phyloP scores from a whole-genome alignment of 2,888 invertebrate genomes.

The Notocelia uddmanniana region DNA sequence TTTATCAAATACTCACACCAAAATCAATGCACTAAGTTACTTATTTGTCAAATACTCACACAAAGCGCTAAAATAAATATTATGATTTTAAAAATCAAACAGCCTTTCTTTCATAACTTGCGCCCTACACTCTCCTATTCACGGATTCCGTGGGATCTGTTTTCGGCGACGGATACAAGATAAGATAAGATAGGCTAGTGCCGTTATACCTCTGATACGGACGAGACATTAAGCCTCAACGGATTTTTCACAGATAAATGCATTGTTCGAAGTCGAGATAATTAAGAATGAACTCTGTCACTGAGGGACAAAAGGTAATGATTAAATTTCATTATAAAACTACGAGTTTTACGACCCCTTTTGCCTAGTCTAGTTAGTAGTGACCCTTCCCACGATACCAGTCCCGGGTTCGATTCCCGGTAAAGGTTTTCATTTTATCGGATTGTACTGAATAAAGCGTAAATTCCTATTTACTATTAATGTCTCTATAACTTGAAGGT shows the following conservation, averaged over 20 bases:
- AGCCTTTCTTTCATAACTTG: slow-evolving; percentile 9
- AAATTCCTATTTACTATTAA: too few species aligned
- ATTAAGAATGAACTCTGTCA: slow-evolving; percentile 33
- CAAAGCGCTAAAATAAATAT: not conserved
- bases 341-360: not conserved
- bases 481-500: too few species aligned
- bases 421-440: too few species aligned
- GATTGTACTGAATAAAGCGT: too few species aligned
- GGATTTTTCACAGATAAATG: slow-evolving; percentile 35
- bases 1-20: not conserved
- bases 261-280: slow-evolving; percentile 22
- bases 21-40: too few species aligned
- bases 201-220: slow-evolving; percentile 29
- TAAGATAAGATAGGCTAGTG: slow-evolving; percentile 34
- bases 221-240: slow-evolving; percentile 34
- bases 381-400: too few species aligned
- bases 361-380: too few species aligned
- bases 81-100: not conserved
- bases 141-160: slow-evolving; percentile 48
- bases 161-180: slow-evolving; percentile 45
- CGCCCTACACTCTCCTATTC: slow-evolving; percentile 47
- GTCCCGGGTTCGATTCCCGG: too few species aligned
- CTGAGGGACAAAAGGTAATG: slow-evolving; percentile 6
- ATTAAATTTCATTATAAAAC: slow-evolving; percentile 18
- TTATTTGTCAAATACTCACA: not conserved